Evolutionary conservation across 2,797 vertebrate species (phyloP), one percentile per base, ranked within the genome.

Genomic region (Falco columbarius): DNA sequence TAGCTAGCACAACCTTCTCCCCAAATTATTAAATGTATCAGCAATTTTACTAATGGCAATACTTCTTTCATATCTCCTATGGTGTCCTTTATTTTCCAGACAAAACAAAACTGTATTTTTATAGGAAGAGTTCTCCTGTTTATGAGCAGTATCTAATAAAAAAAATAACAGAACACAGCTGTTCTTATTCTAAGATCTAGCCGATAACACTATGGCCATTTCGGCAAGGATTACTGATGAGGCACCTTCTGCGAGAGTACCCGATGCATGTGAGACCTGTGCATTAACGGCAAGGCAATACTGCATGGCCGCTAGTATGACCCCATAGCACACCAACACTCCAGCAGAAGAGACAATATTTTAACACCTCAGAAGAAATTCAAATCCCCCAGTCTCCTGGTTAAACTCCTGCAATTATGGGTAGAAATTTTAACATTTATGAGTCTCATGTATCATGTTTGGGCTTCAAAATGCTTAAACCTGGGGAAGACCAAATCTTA

Each of bases 391-490:
- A 20, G 30, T 24, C 12, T 26, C n/a, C 36, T 3, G 32, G 55
- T 18, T 65, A 54, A 68, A 40, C 11, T 20, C 18, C 13, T 3
- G 2, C 7, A 42, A 38, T 13, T 52, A 23, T 1, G 10, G 11
- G 3, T 38, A 44, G 9, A 14, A 3, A 14, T 14, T 67, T 34
- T 4, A 36, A 29, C 49, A 21, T 29, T 46, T 29, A 46, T 5
- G 7, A 27, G 6, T 3, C 23, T 67, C 61, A 2, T 0, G 16
- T 1, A 4, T 2, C 34, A 4, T 0, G 16, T 30, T 0, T 17
- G 34, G 12, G 7, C 51, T 82, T 80, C 80, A 52, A 44, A 63
- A 68, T 1, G 22, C 49, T 27, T 8, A 52, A 12, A 17, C 16
- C 23, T 1, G 21, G 12, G 32, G 36, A 20, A 72, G 76, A 68